Percentiles rank a stretch among this genome's conserved stretches.
phyloP scores from a whole-genome alignment of 2,888 invertebrate species.

The Pristionchus maxplancki region DNA sequence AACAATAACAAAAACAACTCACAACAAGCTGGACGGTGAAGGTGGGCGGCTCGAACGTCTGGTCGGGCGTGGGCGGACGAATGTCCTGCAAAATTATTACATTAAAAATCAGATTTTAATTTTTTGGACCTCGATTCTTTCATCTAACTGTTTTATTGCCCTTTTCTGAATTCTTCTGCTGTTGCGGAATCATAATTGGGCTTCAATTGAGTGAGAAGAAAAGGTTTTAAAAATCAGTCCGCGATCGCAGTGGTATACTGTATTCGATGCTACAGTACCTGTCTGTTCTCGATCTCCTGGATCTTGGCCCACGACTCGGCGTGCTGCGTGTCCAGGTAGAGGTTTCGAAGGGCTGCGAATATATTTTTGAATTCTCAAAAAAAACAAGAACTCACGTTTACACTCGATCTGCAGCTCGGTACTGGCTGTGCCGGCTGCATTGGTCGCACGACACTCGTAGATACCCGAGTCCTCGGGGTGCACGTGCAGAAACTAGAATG shows the following conservation, averaged over 20 bases:
- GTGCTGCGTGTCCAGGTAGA: conserved; percentile 88
- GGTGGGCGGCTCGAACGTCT: conserved; percentile 74
- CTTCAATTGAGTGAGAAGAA: neutral
- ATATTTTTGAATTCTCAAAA: neutral
- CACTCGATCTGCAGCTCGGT: conserved; percentile 88
- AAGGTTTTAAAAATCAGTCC: too few species aligned
- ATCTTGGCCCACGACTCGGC: conserved; percentile 93
- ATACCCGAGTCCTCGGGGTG: conserved; percentile 79
- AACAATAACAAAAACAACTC: neutral
- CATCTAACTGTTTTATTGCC: too few species aligned
- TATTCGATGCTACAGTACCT: conserved; percentile 37
- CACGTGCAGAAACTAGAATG: conserved; percentile 67
- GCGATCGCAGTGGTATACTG: neutral
- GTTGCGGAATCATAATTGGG: neutral
- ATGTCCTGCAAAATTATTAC: neutral
- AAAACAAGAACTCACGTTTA: conserved; percentile 55
- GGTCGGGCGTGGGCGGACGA: conserved; percentile 68
- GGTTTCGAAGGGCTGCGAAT: conserved; percentile 65
- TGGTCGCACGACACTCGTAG: conserved; percentile 79
- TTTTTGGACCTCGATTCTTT: neutral
- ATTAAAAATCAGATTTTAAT: neutral
- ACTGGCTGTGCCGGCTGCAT: conserved; percentile 84
- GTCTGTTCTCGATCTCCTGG: conserved; percentile 87
- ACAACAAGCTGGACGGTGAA: conserved; percentile 71
- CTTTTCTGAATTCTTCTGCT: neutral